These are phyloP conservation scores for Rotaria socialis DNA, from an alignment of 2,888 invertebrate genomes.

Conservation along the genomic window DNA sequence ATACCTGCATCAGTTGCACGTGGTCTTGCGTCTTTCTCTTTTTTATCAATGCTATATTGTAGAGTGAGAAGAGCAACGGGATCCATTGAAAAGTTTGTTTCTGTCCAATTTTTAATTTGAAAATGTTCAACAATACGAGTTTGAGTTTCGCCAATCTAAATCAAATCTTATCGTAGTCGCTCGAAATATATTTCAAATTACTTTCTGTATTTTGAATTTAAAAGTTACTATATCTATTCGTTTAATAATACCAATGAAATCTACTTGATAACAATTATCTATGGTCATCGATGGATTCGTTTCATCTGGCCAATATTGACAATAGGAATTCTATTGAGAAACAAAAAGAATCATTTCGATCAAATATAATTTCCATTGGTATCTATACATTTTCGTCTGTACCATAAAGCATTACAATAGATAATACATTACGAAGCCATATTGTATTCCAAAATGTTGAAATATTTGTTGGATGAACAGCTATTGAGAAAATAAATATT, in stretches of 20 bases:
- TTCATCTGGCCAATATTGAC: slow-evolving; percentile 30
- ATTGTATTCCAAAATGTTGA: slow-evolving; percentile 13
- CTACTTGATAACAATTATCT: background rate
- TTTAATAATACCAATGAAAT: background rate
- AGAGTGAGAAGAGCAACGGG: background rate
- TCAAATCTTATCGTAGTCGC: background rate
- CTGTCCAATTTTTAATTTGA: background rate
- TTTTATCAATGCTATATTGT: background rate
- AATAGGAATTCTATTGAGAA: background rate
- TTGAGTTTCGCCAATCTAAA: background rate
- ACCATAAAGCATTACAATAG: background rate
- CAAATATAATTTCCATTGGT: too few relatives aligned
- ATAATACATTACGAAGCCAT: background rate
- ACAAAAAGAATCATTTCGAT: background rate
- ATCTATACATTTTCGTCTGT: background rate
- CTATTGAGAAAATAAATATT: background rate
- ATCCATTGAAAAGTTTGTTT: background rate
- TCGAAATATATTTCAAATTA: background rate
- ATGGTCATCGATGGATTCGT: background rate
- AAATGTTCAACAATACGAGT: background rate
- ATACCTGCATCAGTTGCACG: background rate
- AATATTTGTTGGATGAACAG: background rate
- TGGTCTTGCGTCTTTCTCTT: background rate
- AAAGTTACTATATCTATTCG: background rate
- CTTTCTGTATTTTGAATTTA: background rate